Conservation (phyloP, 2,888 invertebrate genomes). For the Cephus pulcher region DNA sequence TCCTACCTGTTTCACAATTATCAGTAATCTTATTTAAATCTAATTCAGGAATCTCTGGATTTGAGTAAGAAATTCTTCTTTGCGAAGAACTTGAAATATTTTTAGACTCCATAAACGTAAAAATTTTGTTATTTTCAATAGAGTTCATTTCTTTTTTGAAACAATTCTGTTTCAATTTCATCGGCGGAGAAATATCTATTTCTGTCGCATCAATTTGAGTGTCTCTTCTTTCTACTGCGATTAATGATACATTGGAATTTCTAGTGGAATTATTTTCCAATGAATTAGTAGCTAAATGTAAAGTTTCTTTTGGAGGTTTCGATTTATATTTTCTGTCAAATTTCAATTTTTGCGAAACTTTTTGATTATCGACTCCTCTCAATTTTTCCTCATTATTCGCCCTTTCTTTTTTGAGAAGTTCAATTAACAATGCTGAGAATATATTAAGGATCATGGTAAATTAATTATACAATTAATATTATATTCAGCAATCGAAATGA, state of each 20-base stretch:
- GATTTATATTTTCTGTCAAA: background rate
- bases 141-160: background rate
- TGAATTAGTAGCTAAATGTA: background rate
- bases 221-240: background rate
- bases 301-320: background rate
- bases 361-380: background rate
- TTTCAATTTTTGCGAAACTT: background rate
- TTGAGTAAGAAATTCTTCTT: background rate
- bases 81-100: background rate
- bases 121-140: background rate
- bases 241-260: background rate
- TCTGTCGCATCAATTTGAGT: background rate
- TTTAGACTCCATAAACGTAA: background rate
- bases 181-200: background rate
- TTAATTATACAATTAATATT: background rate
- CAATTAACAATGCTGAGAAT: slow-evolving; percentile 38
- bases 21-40: background rate
- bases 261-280: background rate
- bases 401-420: slow-evolving; percentile 37
- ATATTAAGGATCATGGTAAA: background rate
- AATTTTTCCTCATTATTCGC: slow-evolving; percentile 3
- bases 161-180: background rate
- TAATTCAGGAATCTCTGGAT: background rate
- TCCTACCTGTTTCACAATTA: background rate
- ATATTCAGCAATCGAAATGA: background rate